These are phyloP conservation scores for Caranx melampygus DNA, from an alignment of 2,113 vertebrate genomes.

Conservation along the genomic window DNA sequence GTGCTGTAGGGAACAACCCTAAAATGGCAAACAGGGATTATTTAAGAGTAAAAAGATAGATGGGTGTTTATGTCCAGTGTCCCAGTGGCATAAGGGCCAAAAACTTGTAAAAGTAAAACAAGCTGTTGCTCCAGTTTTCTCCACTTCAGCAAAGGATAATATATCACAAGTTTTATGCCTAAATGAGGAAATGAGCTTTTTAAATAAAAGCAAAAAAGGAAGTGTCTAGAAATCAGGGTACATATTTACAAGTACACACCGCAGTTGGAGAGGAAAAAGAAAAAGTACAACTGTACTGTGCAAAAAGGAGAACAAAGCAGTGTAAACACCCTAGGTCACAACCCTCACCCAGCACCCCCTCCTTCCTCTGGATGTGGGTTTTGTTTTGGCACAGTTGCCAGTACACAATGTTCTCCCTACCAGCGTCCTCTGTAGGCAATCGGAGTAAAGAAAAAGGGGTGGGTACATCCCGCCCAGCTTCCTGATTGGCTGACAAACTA, in stretches of 20 bases:
- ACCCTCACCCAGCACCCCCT: conserved; percentile 57
- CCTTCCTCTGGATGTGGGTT: conserved; percentile 63
- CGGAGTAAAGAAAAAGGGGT: conserved; percentile 60
- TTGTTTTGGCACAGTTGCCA: conserved; percentile 79
- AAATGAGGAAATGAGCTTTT: conserved; percentile 25
- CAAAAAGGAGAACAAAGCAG: conserved; percentile 65
- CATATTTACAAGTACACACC: conserved; percentile 46
- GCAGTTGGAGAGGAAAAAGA: conserved; percentile 20
- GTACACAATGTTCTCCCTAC: conserved; percentile 81
- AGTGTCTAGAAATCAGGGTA: conserved; percentile 37
- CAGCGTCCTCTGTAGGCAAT: conserved; percentile 69
- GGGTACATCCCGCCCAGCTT: conserved; percentile 39
- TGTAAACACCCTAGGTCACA: conserved; percentile 77
- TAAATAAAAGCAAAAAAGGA: conserved; percentile 13
- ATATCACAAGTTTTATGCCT: conserved; percentile 50
- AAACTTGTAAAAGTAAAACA: conserved; percentile 17
- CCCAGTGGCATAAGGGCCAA: neutral
- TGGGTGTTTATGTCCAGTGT: neutral
- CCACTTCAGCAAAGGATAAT: neutral
- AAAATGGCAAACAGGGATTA: neutral
- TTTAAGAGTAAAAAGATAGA: neutral
- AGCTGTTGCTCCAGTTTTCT: conserved; percentile 5
- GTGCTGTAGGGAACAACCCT: neutral
- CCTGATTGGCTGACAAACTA: conserved; percentile 73
- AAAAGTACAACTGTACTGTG: conserved; percentile 30